phyloP scores from a whole-genome alignment of 2,888 invertebrate genomes.

The Tolmerus cingulatus region DNA sequence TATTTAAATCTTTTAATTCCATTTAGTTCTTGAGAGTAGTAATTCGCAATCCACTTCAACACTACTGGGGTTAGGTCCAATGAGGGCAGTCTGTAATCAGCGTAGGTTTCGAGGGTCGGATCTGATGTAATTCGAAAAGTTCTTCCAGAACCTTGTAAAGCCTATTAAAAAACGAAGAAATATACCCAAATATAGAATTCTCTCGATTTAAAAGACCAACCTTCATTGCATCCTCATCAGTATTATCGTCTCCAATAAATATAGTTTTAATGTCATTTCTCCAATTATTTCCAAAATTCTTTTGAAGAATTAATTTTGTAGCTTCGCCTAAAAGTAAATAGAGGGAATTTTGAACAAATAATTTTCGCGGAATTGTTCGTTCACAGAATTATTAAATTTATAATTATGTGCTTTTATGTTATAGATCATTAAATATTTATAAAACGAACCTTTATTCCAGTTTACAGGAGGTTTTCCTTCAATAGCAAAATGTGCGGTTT shows the following conservation, averaged over 20 bases:
- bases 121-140: slow-evolving; percentile 77
- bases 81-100: slow-evolving; percentile 74
- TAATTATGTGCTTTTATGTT: not conserved
- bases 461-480: slow-evolving; percentile 81
- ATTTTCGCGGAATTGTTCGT: no score
- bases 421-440: not conserved
- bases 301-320: slow-evolving; percentile 75
- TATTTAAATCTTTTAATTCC: not conserved
- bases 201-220: slow-evolving; percentile 62
- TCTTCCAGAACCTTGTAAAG: slow-evolving; percentile 76
- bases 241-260: slow-evolving; percentile 87
- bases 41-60: slow-evolving; percentile 71
- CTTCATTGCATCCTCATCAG: slow-evolving; percentile 90
- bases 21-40: slow-evolving; percentile 49
- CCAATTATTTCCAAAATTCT: slow-evolving; percentile 77
- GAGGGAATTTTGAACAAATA: not conserved
- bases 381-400: no score
- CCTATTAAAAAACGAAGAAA: slow-evolving; percentile 61
- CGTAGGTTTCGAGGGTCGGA: slow-evolving; percentile 73
- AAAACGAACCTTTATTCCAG: slow-evolving; percentile 72
- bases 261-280: slow-evolving; percentile 70
- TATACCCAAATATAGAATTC: not conserved
- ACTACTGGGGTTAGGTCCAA: slow-evolving; percentile 76
- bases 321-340: slow-evolving; percentile 65
- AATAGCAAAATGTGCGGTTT: slow-evolving; percentile 74